Base-by-base conservation (phyloP, 2,797 vertebrate genomes). In the Nannoperca obscura region DNA sequence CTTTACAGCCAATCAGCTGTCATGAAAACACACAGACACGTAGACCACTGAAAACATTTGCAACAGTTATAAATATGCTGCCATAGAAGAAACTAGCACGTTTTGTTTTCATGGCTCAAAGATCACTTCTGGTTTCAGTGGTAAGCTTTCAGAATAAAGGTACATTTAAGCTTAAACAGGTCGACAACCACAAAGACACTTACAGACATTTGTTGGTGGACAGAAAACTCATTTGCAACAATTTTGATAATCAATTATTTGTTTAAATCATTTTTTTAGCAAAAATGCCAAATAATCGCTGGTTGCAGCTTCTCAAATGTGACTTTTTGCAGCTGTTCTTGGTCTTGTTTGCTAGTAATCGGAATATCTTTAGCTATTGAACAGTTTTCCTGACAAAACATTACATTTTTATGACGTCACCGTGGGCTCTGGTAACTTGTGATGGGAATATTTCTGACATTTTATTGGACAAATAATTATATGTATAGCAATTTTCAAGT, bases 1-100 rank as follows among this genome's bases (percentile, higher is more conserved):
- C 95, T 74, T 90, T 94, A 85, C 97, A 97, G 50, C 98, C 98
- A 74, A 98, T 88, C 76, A 98, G 94, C 97, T 98, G 57, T 32
- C 70, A 92, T 58, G 61, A 78, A 90, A 73, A 87, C 47, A 88
- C 46, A 90, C 40, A 78, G 1, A 17, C 19, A 67, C 4, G 54
- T 2, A 59, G 40, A 52, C 20, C 15, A 74, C 14, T 53, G 9
- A 62, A 67, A 63, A 62, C 4, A 2, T 62, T 34, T 34, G 10
- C 22, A 73, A 11, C 20, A 3, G 55, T 44, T 55, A 32, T 36
- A 1, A 54, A 54, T 13, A 4, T 4, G 12, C 7, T 52, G n/a
- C 4, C 2, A 30, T 2, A 40, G 2, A 44, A 15, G 10, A 14
- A 20, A 40, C 40, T 20, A 24, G 40, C 30, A 34, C 1, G 14